Percentiles rank a stretch among this genome's conserved stretches.
Conservation (phyloP, 2,113 vertebrate genomes). For the Colius striatus region DNA sequence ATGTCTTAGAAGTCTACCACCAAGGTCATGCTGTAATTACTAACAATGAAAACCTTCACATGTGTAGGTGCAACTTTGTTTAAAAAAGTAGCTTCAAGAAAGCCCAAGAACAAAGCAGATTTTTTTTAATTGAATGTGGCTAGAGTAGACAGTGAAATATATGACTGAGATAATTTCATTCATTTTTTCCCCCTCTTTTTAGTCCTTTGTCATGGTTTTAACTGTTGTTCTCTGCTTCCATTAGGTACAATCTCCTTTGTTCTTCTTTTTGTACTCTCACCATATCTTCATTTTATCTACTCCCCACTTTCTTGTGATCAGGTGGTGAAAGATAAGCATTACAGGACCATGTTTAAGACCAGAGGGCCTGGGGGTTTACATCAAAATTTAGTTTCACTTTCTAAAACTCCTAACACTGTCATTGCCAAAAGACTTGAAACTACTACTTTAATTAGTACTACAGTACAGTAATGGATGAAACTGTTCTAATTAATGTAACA, state of each 20-base stretch:
- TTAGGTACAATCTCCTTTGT: neutral
- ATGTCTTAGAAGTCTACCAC: neutral
- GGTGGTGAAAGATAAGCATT: neutral
- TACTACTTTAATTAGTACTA: neutral
- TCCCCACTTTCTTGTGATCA: neutral
- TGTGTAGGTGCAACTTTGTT: accelerated
- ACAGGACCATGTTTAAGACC: neutral
- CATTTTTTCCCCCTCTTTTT: no score
- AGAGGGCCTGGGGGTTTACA: neutral
- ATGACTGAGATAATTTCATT: neutral
- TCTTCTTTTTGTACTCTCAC: neutral
- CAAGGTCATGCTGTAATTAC: neutral
- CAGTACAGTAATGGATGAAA: neutral
- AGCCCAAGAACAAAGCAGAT: neutral
- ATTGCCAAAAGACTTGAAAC: neutral
- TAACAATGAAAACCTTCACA: neutral
- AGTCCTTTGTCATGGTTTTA: neutral
- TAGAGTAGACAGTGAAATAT: neutral
- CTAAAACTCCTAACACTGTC: neutral
- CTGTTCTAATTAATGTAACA: neutral
- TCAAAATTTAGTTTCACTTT: neutral
- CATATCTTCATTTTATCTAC: neutral
- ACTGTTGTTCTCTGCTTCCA: neutral
- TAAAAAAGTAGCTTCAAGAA: neutral
- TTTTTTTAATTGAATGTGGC: neutral